phyloP scores from a whole-genome alignment of 2,113 vertebrate species.

The Elgaria multicarinata region DNA sequence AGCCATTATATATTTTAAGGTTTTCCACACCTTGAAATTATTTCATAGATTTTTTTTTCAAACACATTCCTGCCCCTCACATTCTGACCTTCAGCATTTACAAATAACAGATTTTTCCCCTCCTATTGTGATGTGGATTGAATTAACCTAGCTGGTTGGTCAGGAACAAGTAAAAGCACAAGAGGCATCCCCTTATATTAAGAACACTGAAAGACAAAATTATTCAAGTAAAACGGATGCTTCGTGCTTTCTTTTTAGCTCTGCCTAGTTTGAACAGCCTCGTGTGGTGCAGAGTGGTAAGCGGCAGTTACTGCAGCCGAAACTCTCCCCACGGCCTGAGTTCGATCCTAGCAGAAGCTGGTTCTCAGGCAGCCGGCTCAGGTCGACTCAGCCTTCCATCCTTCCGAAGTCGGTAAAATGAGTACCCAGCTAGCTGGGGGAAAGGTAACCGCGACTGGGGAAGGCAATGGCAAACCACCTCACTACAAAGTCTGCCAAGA shows the following conservation, averaged over 20 bases:
- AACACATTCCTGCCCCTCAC: background rate
- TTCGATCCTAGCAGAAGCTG: too few relatives aligned
- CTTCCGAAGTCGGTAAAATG: too few relatives aligned
- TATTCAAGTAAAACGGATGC: background rate
- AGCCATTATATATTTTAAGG: slow-evolving; percentile 28
- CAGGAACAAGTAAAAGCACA: background rate
- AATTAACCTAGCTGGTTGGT: background rate
- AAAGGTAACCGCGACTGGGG: too few relatives aligned
- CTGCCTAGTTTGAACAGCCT: background rate
- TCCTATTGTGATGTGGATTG: background rate
- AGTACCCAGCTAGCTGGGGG: too few relatives aligned
- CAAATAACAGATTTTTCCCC: background rate
- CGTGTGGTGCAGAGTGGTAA: too few relatives aligned
- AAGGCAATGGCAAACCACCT: too few relatives aligned
- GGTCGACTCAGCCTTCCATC: too few relatives aligned
- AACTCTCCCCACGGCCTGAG: too few relatives aligned
- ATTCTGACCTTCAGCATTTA: background rate
- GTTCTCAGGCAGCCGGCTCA: too few relatives aligned
- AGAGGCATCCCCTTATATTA: background rate
- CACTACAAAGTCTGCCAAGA: too few relatives aligned
- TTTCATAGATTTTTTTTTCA: background rate
- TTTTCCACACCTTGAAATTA: background rate
- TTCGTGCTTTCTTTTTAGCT: background rate
- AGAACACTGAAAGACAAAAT: background rate
- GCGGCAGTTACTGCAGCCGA: too few relatives aligned